These are phyloP conservation scores for Desmodus rotundus DNA, from an alignment of 2,113 vertebrate genomes.

Conservation along the genomic window DNA sequence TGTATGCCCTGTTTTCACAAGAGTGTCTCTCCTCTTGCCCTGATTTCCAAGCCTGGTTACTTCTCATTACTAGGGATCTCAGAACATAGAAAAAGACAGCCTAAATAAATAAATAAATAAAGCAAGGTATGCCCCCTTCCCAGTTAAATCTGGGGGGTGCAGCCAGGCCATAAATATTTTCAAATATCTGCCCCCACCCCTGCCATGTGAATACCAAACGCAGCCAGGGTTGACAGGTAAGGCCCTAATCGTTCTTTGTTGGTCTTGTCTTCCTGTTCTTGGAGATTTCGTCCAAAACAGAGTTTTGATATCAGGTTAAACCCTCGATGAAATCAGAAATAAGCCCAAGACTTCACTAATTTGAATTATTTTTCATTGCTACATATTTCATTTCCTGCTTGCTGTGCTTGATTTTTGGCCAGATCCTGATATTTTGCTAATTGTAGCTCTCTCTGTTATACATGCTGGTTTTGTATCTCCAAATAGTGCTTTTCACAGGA, in stretches of 20 bases:
- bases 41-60: background rate
- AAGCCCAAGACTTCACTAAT: background rate
- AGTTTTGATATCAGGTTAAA: constrained; percentile 26
- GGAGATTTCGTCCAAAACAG: background rate
- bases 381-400: background rate
- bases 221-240: background rate
- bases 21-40: background rate
- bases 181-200: background rate
- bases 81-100: background rate
- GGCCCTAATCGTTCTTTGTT: background rate
- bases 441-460: background rate
- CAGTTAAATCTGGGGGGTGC: background rate
- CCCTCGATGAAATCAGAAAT: background rate
- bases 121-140: background rate
- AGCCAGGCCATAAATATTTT: background rate
- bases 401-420: constrained; percentile 4
- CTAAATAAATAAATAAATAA: too few relatives aligned
- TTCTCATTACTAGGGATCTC: background rate
- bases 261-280: background rate
- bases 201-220: background rate
- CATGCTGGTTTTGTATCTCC: background rate
- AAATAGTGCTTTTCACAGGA: background rate
- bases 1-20: background rate
- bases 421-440: background rate
- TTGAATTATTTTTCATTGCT: background rate